Base-by-base conservation (phyloP, 2,797 vertebrate species). In the Manis pentadactyla region DNA sequence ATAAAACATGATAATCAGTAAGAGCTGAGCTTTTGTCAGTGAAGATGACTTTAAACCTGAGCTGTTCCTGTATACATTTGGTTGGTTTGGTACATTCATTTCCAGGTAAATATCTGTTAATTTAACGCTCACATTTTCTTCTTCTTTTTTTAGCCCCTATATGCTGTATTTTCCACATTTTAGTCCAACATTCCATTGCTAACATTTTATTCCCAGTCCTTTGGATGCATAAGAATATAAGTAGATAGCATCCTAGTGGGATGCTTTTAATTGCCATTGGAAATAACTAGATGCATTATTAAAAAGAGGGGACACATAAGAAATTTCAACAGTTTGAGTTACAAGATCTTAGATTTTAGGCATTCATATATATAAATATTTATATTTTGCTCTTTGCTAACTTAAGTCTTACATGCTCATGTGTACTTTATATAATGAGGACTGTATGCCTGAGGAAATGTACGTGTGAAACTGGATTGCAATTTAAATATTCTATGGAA, bases 301-400 rank as follows among this genome's bases (percentile, higher is more conserved):
- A 55, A 87, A 92, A 95, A 89, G 25, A 91, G 29, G 9, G 25
- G 21, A 1, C 55, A 63, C 0, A 1, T 61, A 69, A 75, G 51
- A 94, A 82, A 85, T 75, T 57, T 95, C 12, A 85, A 51, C 25
- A 84, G 59, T 68, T 83, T 85, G 34, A 85, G 23, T 64, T 89
- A 94, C 42, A 46, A 53, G 9, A 42, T 37, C 95, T 94, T 68
- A 75, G 27, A 77, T 93, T 93, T 82, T 46, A 73, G 21, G 21
- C 37, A 39, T 90, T 88, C 29, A 37, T 57, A 61, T 84, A 42
- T 14, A 34, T 66, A 83, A 82, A 57, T 81, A 75, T 92, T 93
- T 95, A 0, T 75, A 71, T 84, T 97, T 93, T 93, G 9, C 29
- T 85, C 42, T 51, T 96, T 93, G n/a, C 49, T 87, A n/a, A 59